Evolutionary conservation across 1,140 invertebrate species (phyloP).

Genomic region (Nymphalis io): DNA sequence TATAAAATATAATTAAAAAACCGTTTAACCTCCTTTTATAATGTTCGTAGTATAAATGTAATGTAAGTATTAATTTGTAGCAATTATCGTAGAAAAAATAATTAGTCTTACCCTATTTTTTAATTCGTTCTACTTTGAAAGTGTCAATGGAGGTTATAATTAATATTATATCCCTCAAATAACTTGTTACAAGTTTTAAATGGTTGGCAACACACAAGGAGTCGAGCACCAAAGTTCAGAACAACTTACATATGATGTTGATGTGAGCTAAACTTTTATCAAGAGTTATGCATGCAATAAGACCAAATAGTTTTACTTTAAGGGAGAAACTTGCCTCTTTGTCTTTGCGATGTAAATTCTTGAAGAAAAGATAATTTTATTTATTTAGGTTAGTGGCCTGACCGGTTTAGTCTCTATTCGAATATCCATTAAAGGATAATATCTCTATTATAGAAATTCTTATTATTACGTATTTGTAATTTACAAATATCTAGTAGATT

Average conservation of each 20-base stretch:
- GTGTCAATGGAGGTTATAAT: conserved; percentile 1
- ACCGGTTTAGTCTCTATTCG: background rate
- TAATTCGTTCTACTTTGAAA: background rate
- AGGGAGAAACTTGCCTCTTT: conserved; percentile 9
- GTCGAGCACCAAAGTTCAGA: conserved; percentile 9
- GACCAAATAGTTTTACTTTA: conserved; percentile 17
- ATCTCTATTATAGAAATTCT: no score
- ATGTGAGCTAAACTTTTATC: conserved; percentile 19
- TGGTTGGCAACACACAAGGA: background rate
- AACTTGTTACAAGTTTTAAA: conserved; percentile 6
- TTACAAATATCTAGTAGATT: no score
- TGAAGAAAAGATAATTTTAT: background rate
- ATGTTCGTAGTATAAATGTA: no score
- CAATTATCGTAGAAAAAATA: background rate
- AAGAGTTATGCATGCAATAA: conserved; percentile 13
- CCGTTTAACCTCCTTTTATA: background rate
- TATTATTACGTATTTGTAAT: no score
- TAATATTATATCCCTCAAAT: conserved; percentile 1
- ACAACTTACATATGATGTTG: conserved; percentile 15
- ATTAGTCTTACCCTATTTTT: background rate
- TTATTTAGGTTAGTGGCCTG: background rate
- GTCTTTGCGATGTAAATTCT: conserved; percentile 18
- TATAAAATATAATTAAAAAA: background rate
- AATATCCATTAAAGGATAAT: background rate
- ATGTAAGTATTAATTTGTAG: no score